Evolutionary conservation across 2,888 invertebrate genomes (phyloP), one percentile per base, ranked within the genome.

Genomic region (Sabatieria punctata): DNA sequence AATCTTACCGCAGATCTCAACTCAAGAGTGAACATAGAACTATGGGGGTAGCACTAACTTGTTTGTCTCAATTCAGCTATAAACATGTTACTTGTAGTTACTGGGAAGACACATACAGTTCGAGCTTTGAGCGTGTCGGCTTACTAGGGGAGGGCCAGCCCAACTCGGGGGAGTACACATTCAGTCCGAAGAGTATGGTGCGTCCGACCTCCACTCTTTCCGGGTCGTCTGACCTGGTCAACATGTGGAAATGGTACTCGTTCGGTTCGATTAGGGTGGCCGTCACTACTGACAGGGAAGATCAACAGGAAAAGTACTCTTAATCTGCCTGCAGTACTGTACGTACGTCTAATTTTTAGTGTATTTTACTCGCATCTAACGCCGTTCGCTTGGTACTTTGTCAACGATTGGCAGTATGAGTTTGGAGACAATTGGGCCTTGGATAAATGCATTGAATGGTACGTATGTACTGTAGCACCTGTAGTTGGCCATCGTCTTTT

Each of bases 351-450:
- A n/a, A n/a, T n/a, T n/a, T n/a, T n/a, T n/a, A n/a, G n/a, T n/a
- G n/a, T n/a, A n/a, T n/a, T n/a, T n/a, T n/a, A n/a, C n/a, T 85
- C 85, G 60, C 76, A 79, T 48, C 86, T 89, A 0, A 81, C 91
- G 52, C 89, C 91, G 1, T 70, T 91, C 13, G 85, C 75, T 1
- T 91, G 89, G 89, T 91, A 88, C 65, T 85, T 88, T 63, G 76
- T 37, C 18, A 36, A 22, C 15, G n/a, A 89, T 66, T 91, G 89
- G 89, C 79, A 82, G 63, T 72, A 77, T 19, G 65, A 76, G 41
- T 77, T 81, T 57, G 93, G 93, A 0, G 64, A 67, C 4, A 75
- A 78, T 48, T 95, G 93, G 93, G 75, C 85, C 0, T 75, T 78
- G 49, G 70, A 75, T 3, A 74, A 85, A 60, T 95, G 95, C 67